Percentiles rank a stretch among this genome's conserved stretches.
phyloP scores from a whole-genome alignment of 2,888 invertebrate species.

The Drosophila falleni region DNA sequence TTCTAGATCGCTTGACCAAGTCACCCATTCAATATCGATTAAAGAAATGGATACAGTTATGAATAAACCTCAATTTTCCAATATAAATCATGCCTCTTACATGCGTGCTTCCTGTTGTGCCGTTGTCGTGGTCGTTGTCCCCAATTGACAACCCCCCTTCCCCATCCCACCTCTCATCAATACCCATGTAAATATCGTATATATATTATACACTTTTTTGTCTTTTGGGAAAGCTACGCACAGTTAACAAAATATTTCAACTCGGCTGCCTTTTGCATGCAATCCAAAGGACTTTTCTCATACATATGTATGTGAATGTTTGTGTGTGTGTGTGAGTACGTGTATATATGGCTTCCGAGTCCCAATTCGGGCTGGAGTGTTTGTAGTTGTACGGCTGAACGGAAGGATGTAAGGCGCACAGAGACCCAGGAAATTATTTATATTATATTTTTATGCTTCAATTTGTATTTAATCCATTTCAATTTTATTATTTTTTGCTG shows the following conservation, averaged over 20 bases:
- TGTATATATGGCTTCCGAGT: constrained; percentile 2
- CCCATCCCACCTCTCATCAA: not conserved
- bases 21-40: constrained; percentile 37
- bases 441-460: constrained; percentile 72
- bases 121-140: constrained; percentile 17
- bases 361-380: constrained; percentile 29
- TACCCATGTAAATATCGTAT: constrained; percentile 59
- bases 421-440: constrained; percentile 76
- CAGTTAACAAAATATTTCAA: constrained; percentile 62
- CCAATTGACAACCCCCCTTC: constrained; percentile 26
- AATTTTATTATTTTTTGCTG: constrained; percentile 25
- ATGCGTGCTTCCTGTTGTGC: constrained; percentile 65
- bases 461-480: constrained; percentile 35
- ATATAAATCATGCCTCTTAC: constrained; percentile 71
- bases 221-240: constrained; percentile 61
- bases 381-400: constrained; percentile 53
- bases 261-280: constrained; percentile 57
- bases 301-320: not conserved
- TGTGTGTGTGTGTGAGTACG: constrained; percentile 5
- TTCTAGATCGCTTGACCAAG: constrained; percentile 14
- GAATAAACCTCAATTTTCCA: constrained; percentile 61
- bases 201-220: constrained; percentile 35
- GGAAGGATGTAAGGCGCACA: constrained; percentile 67
- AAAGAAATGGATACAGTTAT: constrained; percentile 24
- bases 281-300: constrained; percentile 34